phyloP scores from a whole-genome alignment of 2,113 vertebrate species.

The Mesitornis unicolor region DNA sequence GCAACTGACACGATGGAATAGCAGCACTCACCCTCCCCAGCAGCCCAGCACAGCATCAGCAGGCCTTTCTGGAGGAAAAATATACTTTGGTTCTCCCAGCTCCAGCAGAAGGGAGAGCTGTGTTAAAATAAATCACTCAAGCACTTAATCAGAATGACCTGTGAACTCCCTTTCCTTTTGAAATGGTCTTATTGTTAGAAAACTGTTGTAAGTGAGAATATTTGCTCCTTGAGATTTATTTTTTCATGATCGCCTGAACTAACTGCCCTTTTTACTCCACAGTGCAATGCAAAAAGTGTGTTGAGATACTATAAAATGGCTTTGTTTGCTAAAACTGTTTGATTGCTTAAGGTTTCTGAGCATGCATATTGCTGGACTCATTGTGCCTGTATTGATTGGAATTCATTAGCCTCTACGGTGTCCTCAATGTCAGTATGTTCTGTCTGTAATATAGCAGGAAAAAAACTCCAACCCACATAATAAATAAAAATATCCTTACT shows the following conservation, averaged over 20 bases:
- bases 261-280: not conserved
- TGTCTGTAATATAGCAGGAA: not conserved
- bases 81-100: not conserved
- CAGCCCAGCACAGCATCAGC: not conserved
- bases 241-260: not conserved
- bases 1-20: not conserved
- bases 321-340: slow-evolving; percentile 17
- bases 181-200: slow-evolving; percentile 33
- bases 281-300: not conserved
- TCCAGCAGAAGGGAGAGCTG: not conserved
- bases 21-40: not conserved
- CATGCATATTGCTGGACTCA: not conserved
- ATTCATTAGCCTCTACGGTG: slow-evolving; percentile 7
- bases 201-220: slow-evolving; percentile 23
- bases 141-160: slow-evolving; percentile 53
- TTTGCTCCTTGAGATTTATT: slow-evolving; percentile 18
- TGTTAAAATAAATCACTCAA: slow-evolving; percentile 49
- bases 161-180: slow-evolving; percentile 23
- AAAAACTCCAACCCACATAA: not conserved
- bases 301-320: not conserved
- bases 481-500: not conserved
- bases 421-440: not conserved
- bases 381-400: not conserved
- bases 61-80: slow-evolving; percentile 1
- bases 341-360: not conserved